Base-by-base conservation (phyloP, 2,797 vertebrate species). In the Denticeps clupeoides region DNA sequence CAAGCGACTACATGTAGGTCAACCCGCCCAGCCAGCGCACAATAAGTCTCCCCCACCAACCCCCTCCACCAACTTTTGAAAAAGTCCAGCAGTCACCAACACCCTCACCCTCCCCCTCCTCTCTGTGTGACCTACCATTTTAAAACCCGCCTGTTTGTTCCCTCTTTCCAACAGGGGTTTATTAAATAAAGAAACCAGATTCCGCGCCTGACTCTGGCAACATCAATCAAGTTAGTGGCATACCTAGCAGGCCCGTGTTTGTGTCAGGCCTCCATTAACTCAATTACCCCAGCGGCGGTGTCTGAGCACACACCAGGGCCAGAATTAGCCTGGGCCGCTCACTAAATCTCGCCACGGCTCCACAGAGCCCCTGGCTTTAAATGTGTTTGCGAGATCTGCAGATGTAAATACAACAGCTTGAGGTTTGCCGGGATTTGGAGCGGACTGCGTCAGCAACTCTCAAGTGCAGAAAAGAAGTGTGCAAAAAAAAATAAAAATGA, bases 341-440 rank as follows among this genome's bases (percentile, higher is more conserved):
- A 43, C 43, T 27, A 33, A 47, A 42, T 58, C 60, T 63, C 59
- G 45, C 47, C 18, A 15, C 41, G 57, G 43, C 49, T 58, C 46
- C 45, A 62, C 45, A 59, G 32, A 50, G 24, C 49, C 47, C 19
- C 18, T 38, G 33, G 37, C 38, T 37, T 38, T 53, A 40, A 44
- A 52, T 41, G 53, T 50, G 48, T 60, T 59, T 71, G 58, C 62
- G 61, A 59, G 58, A 62, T 43, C 29, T 55, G 47, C 46, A 53
- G 27, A 60, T 12, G 59, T 57, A 65, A 63, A 62, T 54, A 59
- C 33, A 44, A 22, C 35, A 45, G 13, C 41, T 10, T 26, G 47
- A 57, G 51, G 47, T 27, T 37, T 22, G 13, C 8, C 16, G 21
- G 24, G 19, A 21, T 21, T 15, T 13, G 11, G 41, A 18, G 25